A percentile compares a stretch with the other conserved stretches of the same genome.
Evolutionary conservation across 2,888 invertebrate species (phyloP).

Genomic region (Chrysolina americana): DNA sequence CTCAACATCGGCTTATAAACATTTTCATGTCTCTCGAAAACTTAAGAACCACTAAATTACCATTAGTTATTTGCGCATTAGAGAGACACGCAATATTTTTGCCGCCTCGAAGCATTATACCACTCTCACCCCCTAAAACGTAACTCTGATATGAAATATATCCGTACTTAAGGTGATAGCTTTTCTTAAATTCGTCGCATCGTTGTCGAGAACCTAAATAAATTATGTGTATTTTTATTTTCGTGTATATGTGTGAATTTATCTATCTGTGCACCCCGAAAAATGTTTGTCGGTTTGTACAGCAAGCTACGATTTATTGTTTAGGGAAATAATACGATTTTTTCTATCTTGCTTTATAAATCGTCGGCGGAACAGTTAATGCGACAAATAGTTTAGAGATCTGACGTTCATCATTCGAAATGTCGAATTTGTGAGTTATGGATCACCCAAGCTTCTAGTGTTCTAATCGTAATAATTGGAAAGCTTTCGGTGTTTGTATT

Average conservation of each 20-base stretch:
- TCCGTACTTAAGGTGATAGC: slow-evolving; percentile 71
- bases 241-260: slow-evolving; percentile 64
- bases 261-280: slow-evolving; percentile 60
- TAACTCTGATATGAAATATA: slow-evolving; percentile 68
- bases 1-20: slow-evolving; percentile 4
- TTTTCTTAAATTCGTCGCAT: slow-evolving; percentile 70
- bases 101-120: slow-evolving; percentile 37
- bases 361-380: slow-evolving; percentile 48
- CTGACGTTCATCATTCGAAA: not conserved
- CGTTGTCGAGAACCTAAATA: slow-evolving; percentile 68
- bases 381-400: slow-evolving; percentile 29
- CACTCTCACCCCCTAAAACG: slow-evolving; percentile 43
- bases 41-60: slow-evolving; percentile 62
- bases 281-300: slow-evolving; percentile 47
- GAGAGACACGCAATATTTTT: slow-evolving; percentile 67
- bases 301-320: slow-evolving; percentile 53
- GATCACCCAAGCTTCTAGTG: not conserved
- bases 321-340: slow-evolving; percentile 54
- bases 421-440: slow-evolving; percentile 3
- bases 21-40: slow-evolving; percentile 52
- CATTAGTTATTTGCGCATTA: slow-evolving; percentile 64
- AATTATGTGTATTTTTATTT: slow-evolving; percentile 67
- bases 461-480: not conserved
- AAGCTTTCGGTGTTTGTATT: not conserved
- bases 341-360: slow-evolving; percentile 52